A percentile compares a stretch with the other conserved stretches of the same genome.
phyloP scores from a whole-genome alignment of 2,113 vertebrate species.

The Albula glossodonta region DNA sequence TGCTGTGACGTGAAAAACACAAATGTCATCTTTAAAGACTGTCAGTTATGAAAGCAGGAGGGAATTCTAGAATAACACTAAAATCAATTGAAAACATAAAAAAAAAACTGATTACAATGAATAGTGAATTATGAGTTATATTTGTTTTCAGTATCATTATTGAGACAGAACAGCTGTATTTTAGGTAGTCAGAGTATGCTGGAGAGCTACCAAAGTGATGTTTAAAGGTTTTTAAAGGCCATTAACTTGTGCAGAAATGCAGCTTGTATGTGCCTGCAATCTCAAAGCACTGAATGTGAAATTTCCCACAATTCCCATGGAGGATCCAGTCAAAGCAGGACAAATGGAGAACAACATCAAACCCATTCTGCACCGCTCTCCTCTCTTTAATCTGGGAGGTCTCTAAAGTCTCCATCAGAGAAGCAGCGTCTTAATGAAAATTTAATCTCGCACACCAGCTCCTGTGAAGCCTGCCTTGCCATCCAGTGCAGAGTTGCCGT shows the following conservation, averaged over 20 bases:
- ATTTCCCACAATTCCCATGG: neutral
- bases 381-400: conserved; percentile 17
- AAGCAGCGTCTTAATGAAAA: conserved; percentile 22
- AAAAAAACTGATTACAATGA: no score
- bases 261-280: neutral
- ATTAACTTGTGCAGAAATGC: neutral
- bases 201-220: neutral
- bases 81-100: no score
- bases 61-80: no score
- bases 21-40: no score
- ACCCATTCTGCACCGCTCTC: conserved; percentile 7
- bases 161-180: neutral
- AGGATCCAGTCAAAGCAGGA: neutral
- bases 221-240: neutral
- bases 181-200: neutral
- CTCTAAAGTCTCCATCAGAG: neutral
- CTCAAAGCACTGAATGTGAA: neutral
- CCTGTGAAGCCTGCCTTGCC: neutral
- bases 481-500: neutral
- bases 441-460: neutral
- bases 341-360: neutral
- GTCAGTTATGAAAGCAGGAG: no score
- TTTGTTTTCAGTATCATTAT: neutral
- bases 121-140: no score
- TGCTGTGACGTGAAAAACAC: no score